phyloP scores from a whole-genome alignment of 2,797 vertebrate species.

The Pygocentrus nattereri region DNA sequence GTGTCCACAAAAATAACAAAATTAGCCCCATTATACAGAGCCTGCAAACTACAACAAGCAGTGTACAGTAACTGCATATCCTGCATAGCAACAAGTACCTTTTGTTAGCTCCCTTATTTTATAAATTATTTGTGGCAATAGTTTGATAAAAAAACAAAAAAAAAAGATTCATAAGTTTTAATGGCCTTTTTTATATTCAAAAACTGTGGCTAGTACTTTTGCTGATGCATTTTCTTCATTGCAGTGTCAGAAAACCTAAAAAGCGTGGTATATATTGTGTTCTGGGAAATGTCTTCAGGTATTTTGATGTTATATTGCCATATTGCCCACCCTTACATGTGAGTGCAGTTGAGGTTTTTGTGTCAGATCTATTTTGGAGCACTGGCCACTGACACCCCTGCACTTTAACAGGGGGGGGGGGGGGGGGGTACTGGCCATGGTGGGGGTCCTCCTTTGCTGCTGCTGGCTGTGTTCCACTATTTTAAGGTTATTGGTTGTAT shows the following conservation, averaged over 20 bases:
- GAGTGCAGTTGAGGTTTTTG: conserved; percentile 80
- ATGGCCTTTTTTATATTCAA: too few species aligned
- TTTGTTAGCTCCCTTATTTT: too few species aligned
- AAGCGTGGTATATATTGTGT: too few species aligned
- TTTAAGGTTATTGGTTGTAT: conserved; percentile 27
- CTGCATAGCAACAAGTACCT: too few species aligned
- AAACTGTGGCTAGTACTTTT: not conserved
- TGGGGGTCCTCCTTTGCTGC: conserved; percentile 34
- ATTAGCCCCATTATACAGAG: too few species aligned
- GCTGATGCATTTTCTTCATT: not conserved
- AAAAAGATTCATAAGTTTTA: too few species aligned
- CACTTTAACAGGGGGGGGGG: conserved; percentile 71
- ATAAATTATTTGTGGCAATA: too few species aligned
- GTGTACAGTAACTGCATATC: too few species aligned
- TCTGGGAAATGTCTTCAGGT: not conserved
- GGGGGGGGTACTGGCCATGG: conserved; percentile 19
- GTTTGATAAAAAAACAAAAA: too few species aligned
- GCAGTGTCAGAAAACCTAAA: not conserved
- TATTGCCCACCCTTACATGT: conserved; percentile 44
- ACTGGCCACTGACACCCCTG: conserved; percentile 76
- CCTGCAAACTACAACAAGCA: too few species aligned
- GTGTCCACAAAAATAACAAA: too few species aligned
- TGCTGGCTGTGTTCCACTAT: conserved; percentile 26
- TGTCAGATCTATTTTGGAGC: conserved; percentile 88
- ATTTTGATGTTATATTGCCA: not conserved